These are phyloP conservation scores for Anguilla pacifica DNA, from an alignment of 2,797 vertebrate genomes.

Conservation along the genomic window DNA sequence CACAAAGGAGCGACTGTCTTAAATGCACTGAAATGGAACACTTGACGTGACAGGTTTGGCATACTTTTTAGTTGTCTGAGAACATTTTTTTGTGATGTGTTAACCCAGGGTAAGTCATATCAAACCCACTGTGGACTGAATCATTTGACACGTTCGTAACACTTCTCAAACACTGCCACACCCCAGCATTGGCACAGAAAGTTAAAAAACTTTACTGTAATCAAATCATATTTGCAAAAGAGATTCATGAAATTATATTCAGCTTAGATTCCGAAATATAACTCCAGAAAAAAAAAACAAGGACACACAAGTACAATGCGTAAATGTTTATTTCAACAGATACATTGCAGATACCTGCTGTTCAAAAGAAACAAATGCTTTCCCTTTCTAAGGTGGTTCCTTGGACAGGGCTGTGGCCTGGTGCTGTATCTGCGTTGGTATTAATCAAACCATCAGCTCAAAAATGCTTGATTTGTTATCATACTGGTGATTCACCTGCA, in stretches of 20 bases:
- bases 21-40: neutral
- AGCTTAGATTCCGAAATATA: neutral
- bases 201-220: neutral
- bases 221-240: neutral
- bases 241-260: neutral
- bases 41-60: neutral
- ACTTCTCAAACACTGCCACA: neutral
- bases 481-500: neutral
- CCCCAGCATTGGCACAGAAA: neutral
- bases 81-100: neutral
- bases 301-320: neutral
- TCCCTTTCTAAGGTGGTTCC: neutral
- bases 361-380: neutral
- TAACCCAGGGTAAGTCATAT: neutral
- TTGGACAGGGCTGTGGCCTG: neutral
- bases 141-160: neutral
- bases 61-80: neutral
- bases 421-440: neutral
- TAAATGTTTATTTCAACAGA: neutral
- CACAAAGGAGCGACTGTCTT: neutral
- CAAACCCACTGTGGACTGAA: neutral
- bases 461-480: neutral
- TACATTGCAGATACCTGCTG: neutral
- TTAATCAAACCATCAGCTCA: neutral
- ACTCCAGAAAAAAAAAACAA: neutral